These are phyloP conservation scores for Anisognathus igniventris DNA, from an alignment of 2,797 vertebrate species.

Conservation along the genomic window DNA sequence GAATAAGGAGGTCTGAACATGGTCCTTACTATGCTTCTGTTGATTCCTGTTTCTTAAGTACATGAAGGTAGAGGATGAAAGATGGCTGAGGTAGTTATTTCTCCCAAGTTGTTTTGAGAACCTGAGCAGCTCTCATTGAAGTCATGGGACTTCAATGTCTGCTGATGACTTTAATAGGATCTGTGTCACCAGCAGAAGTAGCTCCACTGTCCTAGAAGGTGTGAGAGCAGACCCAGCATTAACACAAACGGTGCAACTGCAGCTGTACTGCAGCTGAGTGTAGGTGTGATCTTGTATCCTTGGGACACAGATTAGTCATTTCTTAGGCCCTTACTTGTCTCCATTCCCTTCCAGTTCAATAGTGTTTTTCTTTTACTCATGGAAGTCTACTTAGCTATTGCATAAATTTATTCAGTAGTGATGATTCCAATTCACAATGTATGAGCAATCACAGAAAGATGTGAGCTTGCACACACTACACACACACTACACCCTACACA, in stretches of 20 bases:
- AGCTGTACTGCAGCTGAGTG: not conserved
- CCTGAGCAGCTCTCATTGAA: not conserved
- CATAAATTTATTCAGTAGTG: conserved; percentile 48
- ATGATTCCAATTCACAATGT: conserved; percentile 53
- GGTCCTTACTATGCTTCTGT: not conserved
- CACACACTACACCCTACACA: not conserved
- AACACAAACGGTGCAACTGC: conserved; percentile 3
- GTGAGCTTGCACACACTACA: conserved; percentile 35
- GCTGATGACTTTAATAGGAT: not conserved
- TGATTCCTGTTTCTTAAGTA: conserved; percentile 42
- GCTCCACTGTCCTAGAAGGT: not conserved
- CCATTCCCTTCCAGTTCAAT: conserved; percentile 64
- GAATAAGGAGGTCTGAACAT: conserved; percentile 23
- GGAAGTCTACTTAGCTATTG: conserved; percentile 62
- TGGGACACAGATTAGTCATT: not conserved
- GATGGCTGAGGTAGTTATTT: not conserved
- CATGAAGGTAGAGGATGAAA: not conserved
- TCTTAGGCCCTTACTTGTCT: conserved; percentile 48
- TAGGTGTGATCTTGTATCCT: not conserved
- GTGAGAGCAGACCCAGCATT: not conserved
- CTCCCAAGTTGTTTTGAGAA: not conserved
- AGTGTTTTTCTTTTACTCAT: conserved; percentile 27
- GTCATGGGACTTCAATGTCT: not conserved
- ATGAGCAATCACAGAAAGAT: not conserved
- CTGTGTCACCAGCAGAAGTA: not conserved